Evolutionary conservation across 2,113 vertebrate species (phyloP).

Genomic region (Corythoichthys haematopterus): DNA sequence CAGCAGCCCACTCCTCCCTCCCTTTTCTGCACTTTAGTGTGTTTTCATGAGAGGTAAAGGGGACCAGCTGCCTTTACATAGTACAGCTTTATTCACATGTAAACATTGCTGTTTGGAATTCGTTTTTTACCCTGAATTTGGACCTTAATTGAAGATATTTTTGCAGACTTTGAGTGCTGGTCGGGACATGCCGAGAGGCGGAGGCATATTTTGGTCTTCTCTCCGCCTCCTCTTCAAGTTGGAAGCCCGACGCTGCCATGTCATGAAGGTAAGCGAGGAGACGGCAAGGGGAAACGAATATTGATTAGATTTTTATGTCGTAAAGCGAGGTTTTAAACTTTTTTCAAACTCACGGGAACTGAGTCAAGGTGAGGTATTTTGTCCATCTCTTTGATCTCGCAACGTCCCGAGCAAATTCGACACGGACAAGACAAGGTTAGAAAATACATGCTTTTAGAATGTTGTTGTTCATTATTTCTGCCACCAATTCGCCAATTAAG

Average conservation of each 20-base stretch:
- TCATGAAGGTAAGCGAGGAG: slow-evolving; percentile 65
- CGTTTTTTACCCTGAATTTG: background rate
- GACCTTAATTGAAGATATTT: background rate
- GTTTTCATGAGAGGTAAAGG: slow-evolving; percentile 35
- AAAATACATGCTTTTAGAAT: background rate
- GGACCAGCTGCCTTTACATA: slow-evolving; percentile 18
- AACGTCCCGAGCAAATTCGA: slow-evolving; percentile 36
- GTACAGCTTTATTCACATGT: background rate
- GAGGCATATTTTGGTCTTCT: slow-evolving; percentile 46
- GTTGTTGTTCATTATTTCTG: background rate
- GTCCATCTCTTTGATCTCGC: slow-evolving; percentile 41
- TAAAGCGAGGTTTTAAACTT: slow-evolving; percentile 24
- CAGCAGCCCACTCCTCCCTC: slow-evolving; percentile 4
- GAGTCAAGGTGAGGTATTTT: slow-evolving; percentile 59
- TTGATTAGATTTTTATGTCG: background rate
- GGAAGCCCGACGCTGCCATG: slow-evolving; percentile 58
- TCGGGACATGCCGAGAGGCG: slow-evolving; percentile 58
- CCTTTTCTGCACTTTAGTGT: slow-evolving; percentile 50
- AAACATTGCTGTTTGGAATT: background rate
- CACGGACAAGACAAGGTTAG: slow-evolving; percentile 25
- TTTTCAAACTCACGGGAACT: slow-evolving; percentile 42
- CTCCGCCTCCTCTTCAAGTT: slow-evolving; percentile 52
- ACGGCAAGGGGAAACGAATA: background rate
- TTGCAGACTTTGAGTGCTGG: slow-evolving; percentile 2
- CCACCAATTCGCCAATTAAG: background rate